Conservation (phyloP, 1,140 invertebrate species). For the Drosophila navojoa region DNA sequence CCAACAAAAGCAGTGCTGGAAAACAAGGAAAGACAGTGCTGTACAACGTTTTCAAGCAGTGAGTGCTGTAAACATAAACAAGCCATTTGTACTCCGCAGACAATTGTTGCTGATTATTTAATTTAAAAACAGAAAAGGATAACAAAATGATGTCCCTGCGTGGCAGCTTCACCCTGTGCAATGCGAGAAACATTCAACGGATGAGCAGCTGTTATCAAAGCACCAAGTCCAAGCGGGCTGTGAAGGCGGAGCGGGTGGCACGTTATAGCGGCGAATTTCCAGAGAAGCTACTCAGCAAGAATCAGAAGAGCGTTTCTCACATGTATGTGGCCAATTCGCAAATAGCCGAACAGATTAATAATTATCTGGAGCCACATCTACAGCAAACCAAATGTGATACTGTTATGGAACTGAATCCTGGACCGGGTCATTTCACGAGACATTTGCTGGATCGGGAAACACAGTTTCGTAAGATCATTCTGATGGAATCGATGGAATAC, state of each 20-base stretch:
- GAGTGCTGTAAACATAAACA: conserved; percentile 60
- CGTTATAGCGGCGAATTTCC: conserved; percentile 71
- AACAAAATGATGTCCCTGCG: conserved; percentile 53
- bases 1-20: conserved; percentile 57
- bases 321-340: conserved; percentile 75
- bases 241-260: conserved; percentile 36
- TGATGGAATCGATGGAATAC: conserved; percentile 84
- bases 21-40: neutral
- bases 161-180: conserved; percentile 36
- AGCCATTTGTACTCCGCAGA: neutral
- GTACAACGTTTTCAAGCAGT: neutral
- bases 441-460: conserved; percentile 81
- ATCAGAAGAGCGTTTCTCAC: conserved; percentile 59
- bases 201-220: conserved; percentile 28
- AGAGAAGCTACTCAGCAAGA: conserved; percentile 67
- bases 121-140: neutral
- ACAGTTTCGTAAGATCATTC: conserved; percentile 76
- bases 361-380: conserved; percentile 68
- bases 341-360: conserved; percentile 83
- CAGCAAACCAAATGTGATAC: conserved; percentile 70
- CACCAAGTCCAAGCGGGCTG: conserved; percentile 48
- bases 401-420: conserved; percentile 85
- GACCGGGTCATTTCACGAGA: conserved; percentile 84
- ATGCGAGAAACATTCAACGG: conserved; percentile 8
- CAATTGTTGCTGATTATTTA: neutral